Base-by-base conservation (phyloP, 2,113 vertebrate genomes). In the Apus apus region DNA sequence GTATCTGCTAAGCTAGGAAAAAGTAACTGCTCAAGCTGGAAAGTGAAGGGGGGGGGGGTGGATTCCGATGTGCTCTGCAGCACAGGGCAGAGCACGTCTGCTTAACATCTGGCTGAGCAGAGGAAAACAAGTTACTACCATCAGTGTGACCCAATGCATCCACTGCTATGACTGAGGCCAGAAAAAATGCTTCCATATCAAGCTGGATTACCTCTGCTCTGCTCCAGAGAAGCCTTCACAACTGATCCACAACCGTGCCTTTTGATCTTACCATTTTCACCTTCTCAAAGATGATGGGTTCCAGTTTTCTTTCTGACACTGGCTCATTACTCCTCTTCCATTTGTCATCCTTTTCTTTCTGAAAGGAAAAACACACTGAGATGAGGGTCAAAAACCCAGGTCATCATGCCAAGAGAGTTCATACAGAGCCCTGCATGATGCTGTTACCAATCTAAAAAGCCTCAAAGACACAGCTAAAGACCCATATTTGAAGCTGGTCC, bases 261-360 rank as follows among this genome's bases (percentile, higher is more conserved):
- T 43, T 43, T 30, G 27, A 10, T 90, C 98, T 97, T 97, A 99
- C 99, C 99, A 99, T 98, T 97, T 99, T 99, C 97, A 99, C 99
- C 97, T 99, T 99, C 98, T 99, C 99, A 97, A 99, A 99, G 93
- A 99, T 98, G 85, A 99, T 97, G 23, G 99, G 99, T 43, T 98
- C 98, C 90, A 98, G 98, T 95, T 99, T 99, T 45, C 97, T 97
- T 38, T 98, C 98, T 0, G 95, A 93, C 40, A 98, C 98, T n/a
- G 98, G 96, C 82, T 99, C 99, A 26, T 94, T 98, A 77, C 97
- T 98, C 97, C 98, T 99, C 96, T 98, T 98, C 98, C 98, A 98
- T 70, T 98, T 98, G 80, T 97, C 97, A 65, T 98, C 98, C 53
- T 98, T 98, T 94, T 99, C 99, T 98, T 99, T 99, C 99, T 99